Base-by-base conservation (phyloP, 2,113 vertebrate genomes). In the Mormyrus iriodes region DNA sequence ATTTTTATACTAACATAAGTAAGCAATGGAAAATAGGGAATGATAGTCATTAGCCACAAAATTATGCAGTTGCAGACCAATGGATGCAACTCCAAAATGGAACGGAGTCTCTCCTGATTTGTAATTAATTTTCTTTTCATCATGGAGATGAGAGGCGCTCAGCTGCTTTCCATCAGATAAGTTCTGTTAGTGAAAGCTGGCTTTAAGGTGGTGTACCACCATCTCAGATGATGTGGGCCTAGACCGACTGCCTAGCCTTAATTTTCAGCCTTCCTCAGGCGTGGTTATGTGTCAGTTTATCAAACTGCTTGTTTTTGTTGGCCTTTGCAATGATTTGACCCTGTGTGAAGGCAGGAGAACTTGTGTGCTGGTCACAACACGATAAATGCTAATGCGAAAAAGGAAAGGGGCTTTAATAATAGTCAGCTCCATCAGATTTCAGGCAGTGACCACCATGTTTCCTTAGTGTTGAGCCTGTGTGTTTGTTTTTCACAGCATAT, bases 61-160 rank as follows among this genome's bases (percentile, higher is more conserved):
- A n/a, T 46, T 48, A 48, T 46, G 39, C 35, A 83, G 15, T 83
- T 31, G 13, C 42, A 6, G 42, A 31, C 21, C 19, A 2, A 82
- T 82, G 15, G 76, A 82, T 82, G 31, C 35, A 65, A 27, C n/a
- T 65, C 61, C 61, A 31, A 65, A 65, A n/a, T 65, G 61, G 61
- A 69, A 79, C 5, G 35, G 31, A 79, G 31, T 79, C 17, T 42
- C 73, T 39, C 10, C 73, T 39, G 31, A 79, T 79, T 79, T 42
- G 15, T 42, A 42, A 79, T 79, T 79, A 76, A 79, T 79, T 79
- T 79, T 79, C 73, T 79, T 79, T 79, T 79, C 35, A 42, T 79
- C 35, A 19, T 79, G 35, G 17, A 79, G 39, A 39, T 6, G 35
- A 69, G 61, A 31, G 61, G 61, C 27, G 10, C 3, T 31, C 3